These are phyloP conservation scores for Xiphophorus hellerii DNA, from an alignment of 2,113 vertebrate species.

Conservation along the genomic window DNA sequence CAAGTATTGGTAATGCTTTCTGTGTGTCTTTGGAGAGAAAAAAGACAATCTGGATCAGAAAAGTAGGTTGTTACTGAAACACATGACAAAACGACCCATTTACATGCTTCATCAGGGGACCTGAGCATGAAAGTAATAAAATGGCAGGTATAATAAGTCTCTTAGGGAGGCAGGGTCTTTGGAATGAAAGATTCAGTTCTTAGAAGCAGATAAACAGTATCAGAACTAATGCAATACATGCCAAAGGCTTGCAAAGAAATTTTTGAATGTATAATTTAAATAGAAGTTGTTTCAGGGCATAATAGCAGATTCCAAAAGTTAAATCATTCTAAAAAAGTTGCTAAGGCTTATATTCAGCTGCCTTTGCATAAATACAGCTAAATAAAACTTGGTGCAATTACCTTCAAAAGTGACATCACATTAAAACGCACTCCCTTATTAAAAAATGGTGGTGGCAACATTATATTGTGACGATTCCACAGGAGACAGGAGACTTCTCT, in stretches of 20 bases:
- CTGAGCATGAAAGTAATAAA: constrained; percentile 29
- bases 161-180: constrained; percentile 32
- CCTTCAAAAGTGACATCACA: too few relatives aligned
- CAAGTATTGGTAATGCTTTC: constrained; percentile 28
- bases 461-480: background rate
- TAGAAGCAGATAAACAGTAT: background rate
- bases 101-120: constrained; percentile 54
- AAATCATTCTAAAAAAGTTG: constrained; percentile 4
- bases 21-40: constrained; percentile 7
- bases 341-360: background rate
- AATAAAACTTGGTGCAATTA: too few relatives aligned
- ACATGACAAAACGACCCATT: constrained; percentile 33
- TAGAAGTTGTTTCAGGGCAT: background rate
- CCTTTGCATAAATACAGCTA: background rate
- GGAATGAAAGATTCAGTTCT: constrained; percentile 36
- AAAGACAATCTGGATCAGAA: constrained; percentile 56
- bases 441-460: background rate
- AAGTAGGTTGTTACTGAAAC: constrained; percentile 63
- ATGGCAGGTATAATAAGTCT: constrained; percentile 54
- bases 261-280: constrained; percentile 9
- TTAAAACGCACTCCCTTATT: too few relatives aligned
- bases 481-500: too few relatives aligned
- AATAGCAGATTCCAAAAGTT: background rate
- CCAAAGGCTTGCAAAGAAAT: constrained; percentile 5
- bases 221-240: constrained; percentile 1